A percentile compares a stretch with the other conserved stretches of the same genome.
phyloP scores from a whole-genome alignment of 2,113 vertebrate genomes.

The Actinemys pallida region DNA sequence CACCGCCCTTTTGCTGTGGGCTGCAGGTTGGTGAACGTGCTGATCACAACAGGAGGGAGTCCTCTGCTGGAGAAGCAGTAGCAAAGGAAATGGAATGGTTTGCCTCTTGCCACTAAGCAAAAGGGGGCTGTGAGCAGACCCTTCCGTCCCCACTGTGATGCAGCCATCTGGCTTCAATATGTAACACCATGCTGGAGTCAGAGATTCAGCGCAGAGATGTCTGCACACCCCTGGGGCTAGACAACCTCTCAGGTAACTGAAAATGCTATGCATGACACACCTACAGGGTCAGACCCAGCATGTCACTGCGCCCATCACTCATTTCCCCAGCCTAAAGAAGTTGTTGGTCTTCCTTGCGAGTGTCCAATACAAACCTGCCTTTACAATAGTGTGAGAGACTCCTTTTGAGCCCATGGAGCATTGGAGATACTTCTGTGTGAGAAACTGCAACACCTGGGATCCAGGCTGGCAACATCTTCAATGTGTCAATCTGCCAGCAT shows the following conservation, averaged over 20 bases:
- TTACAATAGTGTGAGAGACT: neutral
- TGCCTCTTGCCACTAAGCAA: rapidly evolving
- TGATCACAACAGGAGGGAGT: neutral
- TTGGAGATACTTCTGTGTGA: neutral
- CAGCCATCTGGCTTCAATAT: neutral
- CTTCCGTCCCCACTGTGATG: neutral
- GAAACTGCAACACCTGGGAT: neutral
- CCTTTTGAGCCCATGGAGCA: neutral
- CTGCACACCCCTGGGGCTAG: neutral
- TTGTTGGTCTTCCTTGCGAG: neutral
- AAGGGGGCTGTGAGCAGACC: rapidly evolving
- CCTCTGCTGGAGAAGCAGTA: rapidly evolving
- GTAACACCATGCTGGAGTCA: rapidly evolving
- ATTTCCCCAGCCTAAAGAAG: neutral
- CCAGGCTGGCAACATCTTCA: rapidly evolving
- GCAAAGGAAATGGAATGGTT: rapidly evolving
- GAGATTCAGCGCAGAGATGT: neutral
- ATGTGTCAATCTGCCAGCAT: neutral
- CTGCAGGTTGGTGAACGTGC: neutral
- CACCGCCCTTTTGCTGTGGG: neutral
- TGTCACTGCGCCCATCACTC: too few species aligned
- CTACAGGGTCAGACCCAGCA: neutral
- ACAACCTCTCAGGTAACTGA: neutral
- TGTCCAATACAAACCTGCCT: rapidly evolving
- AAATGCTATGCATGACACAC: too few species aligned